A percentile compares a stretch with the other conserved stretches of the same genome.
Evolutionary conservation across 2,888 invertebrate species (phyloP).

Genomic region (Aproaerema taeniolella): DNA sequence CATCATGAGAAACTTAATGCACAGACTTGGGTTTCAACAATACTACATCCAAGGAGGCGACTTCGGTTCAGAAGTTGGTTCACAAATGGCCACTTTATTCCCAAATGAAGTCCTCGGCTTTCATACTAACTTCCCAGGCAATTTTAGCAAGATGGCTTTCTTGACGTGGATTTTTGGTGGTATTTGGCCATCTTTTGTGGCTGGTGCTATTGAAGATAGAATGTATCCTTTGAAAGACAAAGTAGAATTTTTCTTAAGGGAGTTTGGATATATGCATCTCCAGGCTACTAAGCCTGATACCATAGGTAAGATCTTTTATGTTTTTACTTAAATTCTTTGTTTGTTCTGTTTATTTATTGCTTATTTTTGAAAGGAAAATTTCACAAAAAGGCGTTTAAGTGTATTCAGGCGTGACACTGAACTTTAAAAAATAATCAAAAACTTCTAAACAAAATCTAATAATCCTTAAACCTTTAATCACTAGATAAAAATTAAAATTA

Average conservation of each 20-base stretch:
- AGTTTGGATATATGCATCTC: conserved; percentile 82
- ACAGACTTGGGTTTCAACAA: conserved; percentile 78
- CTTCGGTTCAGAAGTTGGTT: conserved; percentile 82
- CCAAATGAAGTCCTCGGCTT: conserved; percentile 76
- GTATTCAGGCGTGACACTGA: no score
- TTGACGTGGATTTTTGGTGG: conserved; percentile 59
- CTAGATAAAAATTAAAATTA: no score
- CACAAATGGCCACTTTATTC: conserved; percentile 79
- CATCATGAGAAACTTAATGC: conserved; percentile 84
- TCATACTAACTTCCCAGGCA: conserved; percentile 81
- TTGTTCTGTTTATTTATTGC: no score
- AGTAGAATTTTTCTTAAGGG: conserved; percentile 50
- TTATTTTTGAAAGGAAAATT: no score
- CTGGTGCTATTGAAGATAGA: conserved; percentile 55
- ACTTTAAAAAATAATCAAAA: no score
- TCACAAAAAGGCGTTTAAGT: no score
- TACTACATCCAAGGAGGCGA: conserved; percentile 87
- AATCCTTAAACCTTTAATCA: no score
- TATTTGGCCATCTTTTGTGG: conserved; percentile 68
- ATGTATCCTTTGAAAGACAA: conserved; percentile 69
- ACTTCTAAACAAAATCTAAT: no score
- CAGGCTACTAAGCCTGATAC: conserved; percentile 92
- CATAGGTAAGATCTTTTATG: conserved; percentile 83
- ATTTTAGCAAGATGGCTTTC: conserved; percentile 33
- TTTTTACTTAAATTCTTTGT: no score